Base-by-base conservation (phyloP, 2,113 vertebrate species). In the Gallinago media region DNA sequence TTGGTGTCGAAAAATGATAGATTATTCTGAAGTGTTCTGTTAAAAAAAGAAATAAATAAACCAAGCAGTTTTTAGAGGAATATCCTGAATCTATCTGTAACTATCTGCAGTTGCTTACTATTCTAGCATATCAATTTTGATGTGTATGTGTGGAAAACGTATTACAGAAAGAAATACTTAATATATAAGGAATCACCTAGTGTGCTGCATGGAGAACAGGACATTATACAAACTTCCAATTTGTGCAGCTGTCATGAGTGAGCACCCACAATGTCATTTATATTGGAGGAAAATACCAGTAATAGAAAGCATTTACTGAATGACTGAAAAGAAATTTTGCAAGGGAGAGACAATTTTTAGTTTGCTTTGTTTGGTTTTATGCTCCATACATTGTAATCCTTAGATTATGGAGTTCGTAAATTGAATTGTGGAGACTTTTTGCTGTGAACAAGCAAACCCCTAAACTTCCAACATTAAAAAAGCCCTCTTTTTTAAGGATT, bases 241-340 rank as follows among this genome's bases (percentile, higher is more conserved):
- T 63, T 91, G 44, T 89, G 72, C 29, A 76, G 58, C 59, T 92
- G 44, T 78, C 75, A 19, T 23, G 34, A 85, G 12, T 46, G 32
- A 85, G 56, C 12, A 92, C 47, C 36, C 44, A 63, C 19, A 91
- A 27, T 77, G 32, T 20, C 50, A 26, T 63, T 46, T 92, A 46
- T 40, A 61, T 10, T 75, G 55, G n/a, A 77, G 80, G 38, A 78
- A 95, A 81, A 49, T 44, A 27, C 32, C n/a, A 65, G 40, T 49
- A 72, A 71, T 15, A 77, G 61, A 76, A 89, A 54, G 18, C 7
- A 74, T 50, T 94, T 84, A 55, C 54, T 61, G 56, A 66, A 58
- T 70, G 62, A 61, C n/a, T 88, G 52, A 72, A 87, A 94, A 47
- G 32, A 76, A 80, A 92, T 90, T 93, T 93, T 83, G 20, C 25